Evolutionary conservation across 2,797 vertebrate species (phyloP).

Genomic region (Todus mexicanus): DNA sequence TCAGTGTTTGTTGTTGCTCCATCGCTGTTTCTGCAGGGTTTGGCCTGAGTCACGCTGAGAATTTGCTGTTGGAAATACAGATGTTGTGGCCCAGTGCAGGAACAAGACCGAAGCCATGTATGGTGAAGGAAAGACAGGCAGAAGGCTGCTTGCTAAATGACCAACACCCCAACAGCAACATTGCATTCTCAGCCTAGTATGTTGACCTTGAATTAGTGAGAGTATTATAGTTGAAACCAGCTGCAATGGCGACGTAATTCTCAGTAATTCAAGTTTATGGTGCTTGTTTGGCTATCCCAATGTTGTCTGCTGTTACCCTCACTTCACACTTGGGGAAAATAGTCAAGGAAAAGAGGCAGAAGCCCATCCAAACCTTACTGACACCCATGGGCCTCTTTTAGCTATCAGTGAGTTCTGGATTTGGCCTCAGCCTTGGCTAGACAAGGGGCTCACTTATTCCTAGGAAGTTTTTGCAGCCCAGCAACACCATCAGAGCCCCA

Average conservation of each 20-base stretch:
- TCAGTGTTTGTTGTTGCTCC: background rate
- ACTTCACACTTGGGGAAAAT: background rate
- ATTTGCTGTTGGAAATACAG: background rate
- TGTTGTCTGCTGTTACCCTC: background rate
- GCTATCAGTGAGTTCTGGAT: background rate
- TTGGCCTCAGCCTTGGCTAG: background rate
- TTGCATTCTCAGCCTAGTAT: background rate
- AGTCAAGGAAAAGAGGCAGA: background rate
- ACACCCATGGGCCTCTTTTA: background rate
- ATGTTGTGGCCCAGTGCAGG: background rate
- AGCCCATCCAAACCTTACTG: background rate
- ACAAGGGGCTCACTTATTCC: background rate
- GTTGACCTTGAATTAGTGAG: background rate
- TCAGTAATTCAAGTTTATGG: background rate
- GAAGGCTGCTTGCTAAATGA: background rate
- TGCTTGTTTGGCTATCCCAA: background rate
- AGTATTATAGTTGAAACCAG: background rate
- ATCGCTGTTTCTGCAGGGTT: background rate
- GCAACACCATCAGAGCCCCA: background rate
- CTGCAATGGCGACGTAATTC: background rate
- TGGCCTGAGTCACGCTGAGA: background rate
- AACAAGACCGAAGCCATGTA: background rate
- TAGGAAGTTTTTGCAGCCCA: background rate
- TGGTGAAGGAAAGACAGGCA: background rate
- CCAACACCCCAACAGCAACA: background rate